A percentile compares a stretch with the other conserved stretches of the same genome.
These are phyloP conservation scores for Gymnarchus niloticus DNA, from an alignment of 2,113 vertebrate species.

Conservation along the genomic window DNA sequence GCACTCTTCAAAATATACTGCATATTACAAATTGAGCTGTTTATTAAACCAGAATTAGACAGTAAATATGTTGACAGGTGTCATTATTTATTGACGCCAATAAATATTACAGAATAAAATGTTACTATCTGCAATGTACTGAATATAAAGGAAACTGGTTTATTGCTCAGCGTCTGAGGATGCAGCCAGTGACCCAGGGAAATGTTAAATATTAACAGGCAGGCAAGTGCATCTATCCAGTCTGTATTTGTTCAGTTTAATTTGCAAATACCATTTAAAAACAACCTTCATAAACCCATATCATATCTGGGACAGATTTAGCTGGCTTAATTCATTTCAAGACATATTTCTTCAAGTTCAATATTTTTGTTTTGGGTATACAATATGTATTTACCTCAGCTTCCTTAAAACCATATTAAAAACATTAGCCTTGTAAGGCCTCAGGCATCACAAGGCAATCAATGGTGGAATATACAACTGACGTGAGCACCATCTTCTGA, in stretches of 20 bases:
- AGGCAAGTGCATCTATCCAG: neutral
- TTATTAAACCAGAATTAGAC: neutral
- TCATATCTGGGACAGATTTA: neutral
- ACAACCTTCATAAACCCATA: constrained; percentile 7
- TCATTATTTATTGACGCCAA: neutral
- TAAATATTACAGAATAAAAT: neutral
- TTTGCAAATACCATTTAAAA: neutral
- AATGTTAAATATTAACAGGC: neutral
- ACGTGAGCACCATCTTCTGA: neutral
- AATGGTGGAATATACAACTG: too few species aligned
- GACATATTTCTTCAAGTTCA: too few species aligned
- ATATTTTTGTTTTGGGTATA: too few species aligned
- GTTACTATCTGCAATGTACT: neutral
- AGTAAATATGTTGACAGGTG: neutral
- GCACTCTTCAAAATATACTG: neutral
- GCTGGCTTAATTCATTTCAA: neutral
- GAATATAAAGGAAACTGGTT: neutral
- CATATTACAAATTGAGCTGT: neutral
- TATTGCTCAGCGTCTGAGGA: neutral
- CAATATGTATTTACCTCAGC: too few species aligned
- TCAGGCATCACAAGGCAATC: neutral
- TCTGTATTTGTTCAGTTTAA: constrained; percentile 4
- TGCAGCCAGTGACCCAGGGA: neutral
- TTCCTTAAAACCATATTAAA: neutral
- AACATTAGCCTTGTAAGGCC: neutral